Evolutionary conservation across 2,888 invertebrate genomes (phyloP).

Genomic region (Vannuccia rotundouncinata): DNA sequence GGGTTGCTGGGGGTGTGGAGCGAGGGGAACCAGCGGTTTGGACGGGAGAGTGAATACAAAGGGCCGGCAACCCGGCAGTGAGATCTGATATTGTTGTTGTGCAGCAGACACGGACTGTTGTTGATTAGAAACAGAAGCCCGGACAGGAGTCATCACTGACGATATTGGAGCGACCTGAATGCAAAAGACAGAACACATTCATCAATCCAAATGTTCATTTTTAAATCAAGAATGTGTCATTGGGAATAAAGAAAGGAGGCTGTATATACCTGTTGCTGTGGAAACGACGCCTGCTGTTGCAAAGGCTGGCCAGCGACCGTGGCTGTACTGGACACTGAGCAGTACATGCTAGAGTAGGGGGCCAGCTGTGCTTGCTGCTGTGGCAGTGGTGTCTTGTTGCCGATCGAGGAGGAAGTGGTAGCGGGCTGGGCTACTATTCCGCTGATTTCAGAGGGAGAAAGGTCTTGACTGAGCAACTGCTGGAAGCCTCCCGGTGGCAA

Average conservation of each 20-base stretch:
- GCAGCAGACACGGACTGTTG: not conserved
- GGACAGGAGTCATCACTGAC: not conserved
- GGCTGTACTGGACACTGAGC: too few relatives aligned
- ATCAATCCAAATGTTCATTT: too few relatives aligned
- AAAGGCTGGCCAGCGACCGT: too few relatives aligned
- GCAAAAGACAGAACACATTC: too few relatives aligned
- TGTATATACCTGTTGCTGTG: too few relatives aligned
- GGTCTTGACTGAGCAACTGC: not conserved
- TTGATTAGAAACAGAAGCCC: not conserved
- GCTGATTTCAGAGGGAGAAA: not conserved
- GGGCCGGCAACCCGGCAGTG: not conserved
- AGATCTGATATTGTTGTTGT: not conserved
- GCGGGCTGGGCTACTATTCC: not conserved
- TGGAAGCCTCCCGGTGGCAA: not conserved
- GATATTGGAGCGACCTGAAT: not conserved
- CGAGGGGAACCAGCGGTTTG: constrained; percentile 8
- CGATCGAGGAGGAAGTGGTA: not conserved
- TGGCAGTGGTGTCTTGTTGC: too few relatives aligned
- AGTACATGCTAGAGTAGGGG: too few relatives aligned
- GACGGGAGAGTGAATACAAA: not conserved
- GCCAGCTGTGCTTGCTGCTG: too few relatives aligned
- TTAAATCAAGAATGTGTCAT: too few relatives aligned
- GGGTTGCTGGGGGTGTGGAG: not conserved
- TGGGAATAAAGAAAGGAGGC: too few relatives aligned
- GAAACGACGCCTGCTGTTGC: too few relatives aligned